These are phyloP conservation scores for Crenichthys baileyi DNA, from an alignment of 2,797 vertebrate genomes.

Conservation along the genomic window DNA sequence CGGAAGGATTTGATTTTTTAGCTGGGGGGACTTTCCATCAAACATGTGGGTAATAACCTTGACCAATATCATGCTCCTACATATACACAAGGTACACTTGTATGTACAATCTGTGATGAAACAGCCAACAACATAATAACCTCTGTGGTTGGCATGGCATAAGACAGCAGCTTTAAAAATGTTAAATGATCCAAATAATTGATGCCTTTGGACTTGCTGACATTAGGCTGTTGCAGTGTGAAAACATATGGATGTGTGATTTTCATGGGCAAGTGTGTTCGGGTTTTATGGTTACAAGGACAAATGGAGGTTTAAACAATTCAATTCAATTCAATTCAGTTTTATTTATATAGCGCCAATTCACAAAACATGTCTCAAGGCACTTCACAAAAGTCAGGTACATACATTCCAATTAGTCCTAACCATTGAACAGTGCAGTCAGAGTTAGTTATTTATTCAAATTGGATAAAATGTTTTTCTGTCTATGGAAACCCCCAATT, in stretches of 20 bases:
- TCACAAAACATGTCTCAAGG: no score
- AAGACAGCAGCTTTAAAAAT: not conserved
- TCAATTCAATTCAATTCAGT: no score
- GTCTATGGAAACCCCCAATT: no score
- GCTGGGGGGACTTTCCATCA: slow-evolving; percentile 32
- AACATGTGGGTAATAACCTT: slow-evolving; percentile 35
- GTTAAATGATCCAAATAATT: slow-evolving; percentile 35
- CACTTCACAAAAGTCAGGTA: no score
- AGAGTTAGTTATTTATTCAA: no score
- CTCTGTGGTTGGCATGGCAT: slow-evolving; percentile 3
- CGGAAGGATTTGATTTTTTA: no score
- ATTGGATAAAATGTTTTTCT: no score
- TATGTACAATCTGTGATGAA: slow-evolving; percentile 29
- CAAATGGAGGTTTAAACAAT: slow-evolving; percentile 36
- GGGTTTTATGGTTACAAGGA: slow-evolving; percentile 36
- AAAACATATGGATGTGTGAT: slow-evolving; percentile 22
- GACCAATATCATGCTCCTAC: not conserved
- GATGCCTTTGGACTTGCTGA: slow-evolving; percentile 21
- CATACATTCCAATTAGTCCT: no score
- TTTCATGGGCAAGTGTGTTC: slow-evolving; percentile 35
- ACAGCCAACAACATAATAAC: slow-evolving; percentile 31
- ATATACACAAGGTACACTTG: slow-evolving; percentile 13
- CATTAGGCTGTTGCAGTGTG: slow-evolving; percentile 2
- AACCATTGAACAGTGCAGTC: no score
- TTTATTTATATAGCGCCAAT: no score